Evolutionary conservation across 1,140 invertebrate genomes (phyloP).

Genomic region (Grapholita molesta): DNA sequence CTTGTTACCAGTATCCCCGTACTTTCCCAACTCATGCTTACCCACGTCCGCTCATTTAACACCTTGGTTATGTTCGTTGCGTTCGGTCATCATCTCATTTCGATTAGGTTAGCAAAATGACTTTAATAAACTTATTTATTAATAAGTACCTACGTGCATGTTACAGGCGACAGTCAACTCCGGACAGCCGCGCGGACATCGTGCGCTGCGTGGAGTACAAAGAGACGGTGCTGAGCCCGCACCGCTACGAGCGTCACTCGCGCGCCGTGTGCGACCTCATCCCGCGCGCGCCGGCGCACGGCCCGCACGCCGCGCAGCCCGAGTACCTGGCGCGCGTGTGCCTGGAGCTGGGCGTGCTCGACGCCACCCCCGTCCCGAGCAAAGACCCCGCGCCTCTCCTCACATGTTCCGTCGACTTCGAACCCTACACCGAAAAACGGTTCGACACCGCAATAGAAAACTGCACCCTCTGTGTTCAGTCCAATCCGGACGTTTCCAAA

Average conservation of each 20-base stretch:
- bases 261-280: constrained; percentile 71
- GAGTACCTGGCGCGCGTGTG: constrained; percentile 65
- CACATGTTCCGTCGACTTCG: constrained; percentile 62
- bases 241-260: constrained; percentile 38
- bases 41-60: neutral
- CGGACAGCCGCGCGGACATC: constrained; percentile 72
- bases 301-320: no score
- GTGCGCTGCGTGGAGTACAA: constrained; percentile 73
- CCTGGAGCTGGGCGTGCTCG: constrained; percentile 62
- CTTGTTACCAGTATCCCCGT: neutral
- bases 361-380: constrained; percentile 35
- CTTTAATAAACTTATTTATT: neutral
- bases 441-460: constrained; percentile 57
- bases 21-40: neutral
- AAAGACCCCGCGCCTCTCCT: constrained; percentile 52
- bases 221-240: constrained; percentile 51
- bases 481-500: constrained; percentile 65
- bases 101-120: neutral
- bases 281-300: no score
- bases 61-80: neutral
- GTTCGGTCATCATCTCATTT: neutral
- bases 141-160: neutral
- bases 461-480: constrained; percentile 67
- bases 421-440: constrained; percentile 54
- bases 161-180: constrained; percentile 56